phyloP scores from a whole-genome alignment of 2,888 invertebrate genomes.

The Nudaria mundana region DNA sequence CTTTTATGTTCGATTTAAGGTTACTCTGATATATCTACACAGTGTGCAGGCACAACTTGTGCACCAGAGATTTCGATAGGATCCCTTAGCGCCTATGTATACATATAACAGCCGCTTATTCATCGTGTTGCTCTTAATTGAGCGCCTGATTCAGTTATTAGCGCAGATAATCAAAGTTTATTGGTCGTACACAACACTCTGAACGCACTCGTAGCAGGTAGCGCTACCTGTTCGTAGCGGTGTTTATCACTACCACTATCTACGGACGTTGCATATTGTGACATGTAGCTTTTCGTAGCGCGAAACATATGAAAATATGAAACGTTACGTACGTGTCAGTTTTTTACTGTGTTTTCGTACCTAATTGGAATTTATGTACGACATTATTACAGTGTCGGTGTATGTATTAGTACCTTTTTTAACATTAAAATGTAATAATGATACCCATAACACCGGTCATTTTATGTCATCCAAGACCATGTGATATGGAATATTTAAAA shows the following conservation, averaged over 20 bases:
- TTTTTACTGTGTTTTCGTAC: slow-evolving; percentile 4
- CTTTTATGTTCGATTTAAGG: no score
- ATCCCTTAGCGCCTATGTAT: no score
- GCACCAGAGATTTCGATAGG: no score
- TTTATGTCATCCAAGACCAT: slow-evolving; percentile 13
- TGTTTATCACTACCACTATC: slow-evolving; percentile 26
- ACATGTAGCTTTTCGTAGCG: slow-evolving; percentile 18
- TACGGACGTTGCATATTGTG: slow-evolving; percentile 33
- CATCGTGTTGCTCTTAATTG: slow-evolving; percentile 75
- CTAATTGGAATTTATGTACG: neutral
- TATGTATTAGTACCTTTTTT: neutral
- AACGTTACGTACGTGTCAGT: slow-evolving; percentile 2
- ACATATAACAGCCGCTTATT: no score
- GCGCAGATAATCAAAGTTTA: slow-evolving; percentile 63
- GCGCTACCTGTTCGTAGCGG: slow-evolving; percentile 25
- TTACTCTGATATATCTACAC: no score
- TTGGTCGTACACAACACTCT: slow-evolving; percentile 49
- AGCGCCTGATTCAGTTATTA: slow-evolving; percentile 70
- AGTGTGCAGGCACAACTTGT: no score
- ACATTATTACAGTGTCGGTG: neutral
- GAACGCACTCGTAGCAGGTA: slow-evolving; percentile 36
- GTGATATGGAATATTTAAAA: slow-evolving; percentile 52
- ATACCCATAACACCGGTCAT: slow-evolving; percentile 3
- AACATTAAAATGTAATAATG: slow-evolving; percentile 1
- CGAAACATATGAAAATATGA: slow-evolving; percentile 11